Base-by-base conservation (phyloP, 2,888 invertebrate species). In the Eucriotettix oculatus region DNA sequence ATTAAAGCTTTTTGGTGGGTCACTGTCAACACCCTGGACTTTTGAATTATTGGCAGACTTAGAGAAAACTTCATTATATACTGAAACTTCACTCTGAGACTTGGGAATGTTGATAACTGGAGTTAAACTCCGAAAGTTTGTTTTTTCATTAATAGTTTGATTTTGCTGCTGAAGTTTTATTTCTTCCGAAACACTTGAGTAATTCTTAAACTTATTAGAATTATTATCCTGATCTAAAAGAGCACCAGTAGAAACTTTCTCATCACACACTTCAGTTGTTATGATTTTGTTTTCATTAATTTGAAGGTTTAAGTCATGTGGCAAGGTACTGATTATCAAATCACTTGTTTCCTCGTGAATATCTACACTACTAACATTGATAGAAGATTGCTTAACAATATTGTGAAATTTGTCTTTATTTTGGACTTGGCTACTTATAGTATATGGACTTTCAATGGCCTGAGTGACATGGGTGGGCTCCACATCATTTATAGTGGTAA, bases 171-270 rank as follows among this genome's bases (percentile, higher is more conserved):
- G 40, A 52, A 29, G 29, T 29, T 29, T 29, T 29, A 29, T 29
- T 29, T 29, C 29, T 29, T 29, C 29, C 29, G 29, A 29, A 29
- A 29, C 29, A 29, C 52, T 60, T 59, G 55, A 48, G 58, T 29
- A 48, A 55, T 58, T 61, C 61, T 54, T 63, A 61, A 59, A 58
- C 63, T 53, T 59, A 58, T 44, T 61, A 59, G 56, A 48, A 60
- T 60, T 57, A 64, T 74, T 74, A 74, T 74, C 73, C 74, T 73
- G 74, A 74, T 73, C 71, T 72, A 73, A 74, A 74, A 74, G 74
- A 74, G 74, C 75, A 75, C 74, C 75, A 74, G 73, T 74, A 29
- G 7, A 29, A 29, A 29, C 29, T 29, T 29, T 29, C 29, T 29
- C 29, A 29, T 29, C 29, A 29, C 29, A 29, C 29, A 29, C 29